Base-by-base conservation (phyloP, 2,113 vertebrate genomes). In the Pluvialis apricaria region DNA sequence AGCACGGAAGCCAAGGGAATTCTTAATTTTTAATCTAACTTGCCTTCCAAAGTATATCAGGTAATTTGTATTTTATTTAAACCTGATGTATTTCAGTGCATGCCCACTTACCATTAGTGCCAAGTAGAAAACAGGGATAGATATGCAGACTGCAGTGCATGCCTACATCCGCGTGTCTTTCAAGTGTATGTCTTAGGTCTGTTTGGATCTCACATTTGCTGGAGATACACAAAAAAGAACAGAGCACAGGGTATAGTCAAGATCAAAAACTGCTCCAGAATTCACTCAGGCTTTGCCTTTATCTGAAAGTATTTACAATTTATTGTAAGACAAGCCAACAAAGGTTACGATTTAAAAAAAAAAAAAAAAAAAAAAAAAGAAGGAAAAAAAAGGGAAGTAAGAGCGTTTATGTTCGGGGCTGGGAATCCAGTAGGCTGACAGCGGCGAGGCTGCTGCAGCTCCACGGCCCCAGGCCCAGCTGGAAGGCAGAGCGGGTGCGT, bases 401-500 rank as follows among this genome's bases (percentile, higher is more conserved):
- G 19, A 10, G 21, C 2, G 6, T 26, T 34, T 29, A 36, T n/a
- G 21, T 78, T 82, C 45, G 70, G n/a, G 16, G 21, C 61, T 62
- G 32, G 25, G 54, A 85, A 34, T 47, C 26, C 49, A 54, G 55
- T 11, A 49, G 2, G 8, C 22, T 62, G 72, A 21, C 31, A 32
- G 26, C 61, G 57, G 11, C 0, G 19, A 66, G 13, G 40, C 34
- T 86, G n/a, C 34, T 66, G 45, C 49, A 78, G 55, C 25, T 61
- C 71, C 40, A 3, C 1, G 5, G 29, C n/a, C 11, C 31, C 32
- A 36, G 18, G 26, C n/a, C 40, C 66, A 40, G 49, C 28, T 65
- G 51, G 51, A n/a, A 73, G 42, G 47, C 42, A 34, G 38, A 32
- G 6, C 0, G 3, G 38, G 10, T 1, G 4, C 1, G 3, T 17